A percentile compares a stretch with the other conserved stretches of the same genome.
These are phyloP conservation scores for Pachypanchax playfairii DNA, from an alignment of 2,113 vertebrate genomes.

Conservation along the genomic window DNA sequence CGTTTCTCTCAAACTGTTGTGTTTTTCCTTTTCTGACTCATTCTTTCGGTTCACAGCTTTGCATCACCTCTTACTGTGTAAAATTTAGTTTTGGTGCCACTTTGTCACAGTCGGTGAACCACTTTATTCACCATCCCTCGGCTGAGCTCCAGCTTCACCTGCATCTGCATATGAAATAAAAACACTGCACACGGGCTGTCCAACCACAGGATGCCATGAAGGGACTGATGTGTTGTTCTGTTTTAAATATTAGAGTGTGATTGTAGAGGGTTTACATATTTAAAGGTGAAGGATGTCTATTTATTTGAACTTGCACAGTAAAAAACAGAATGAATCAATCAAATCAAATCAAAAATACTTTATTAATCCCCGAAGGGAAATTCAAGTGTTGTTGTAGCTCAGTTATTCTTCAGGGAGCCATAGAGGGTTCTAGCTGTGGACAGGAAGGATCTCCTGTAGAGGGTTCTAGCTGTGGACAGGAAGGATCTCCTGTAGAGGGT, in stretches of 20 bases:
- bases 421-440: too few relatives aligned
- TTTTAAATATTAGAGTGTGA: too few relatives aligned
- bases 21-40: background rate
- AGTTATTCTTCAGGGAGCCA: too few relatives aligned
- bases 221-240: conserved; percentile 12
- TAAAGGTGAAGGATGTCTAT: conserved; percentile 9
- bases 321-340: background rate
- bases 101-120: conserved; percentile 1
- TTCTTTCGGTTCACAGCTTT: conserved; percentile 3
- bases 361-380: too few relatives aligned
- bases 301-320: background rate
- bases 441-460: too few relatives aligned
- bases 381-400: too few relatives aligned
- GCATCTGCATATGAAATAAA: conserved; percentile 18
- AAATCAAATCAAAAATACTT: too few relatives aligned
- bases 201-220: conserved; percentile 8
- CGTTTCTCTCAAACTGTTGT: background rate
- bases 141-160: conserved; percentile 31
- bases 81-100: conserved; percentile 15
- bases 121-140: conserved; percentile 5
- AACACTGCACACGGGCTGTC: conserved; percentile 4
- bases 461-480: too few relatives aligned
- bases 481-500: too few relatives aligned
- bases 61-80: background rate
- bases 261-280: conserved; percentile 33